Evolutionary conservation across 1,140 invertebrate species (phyloP).

Genomic region (Drosophila melanogaster): DNA sequence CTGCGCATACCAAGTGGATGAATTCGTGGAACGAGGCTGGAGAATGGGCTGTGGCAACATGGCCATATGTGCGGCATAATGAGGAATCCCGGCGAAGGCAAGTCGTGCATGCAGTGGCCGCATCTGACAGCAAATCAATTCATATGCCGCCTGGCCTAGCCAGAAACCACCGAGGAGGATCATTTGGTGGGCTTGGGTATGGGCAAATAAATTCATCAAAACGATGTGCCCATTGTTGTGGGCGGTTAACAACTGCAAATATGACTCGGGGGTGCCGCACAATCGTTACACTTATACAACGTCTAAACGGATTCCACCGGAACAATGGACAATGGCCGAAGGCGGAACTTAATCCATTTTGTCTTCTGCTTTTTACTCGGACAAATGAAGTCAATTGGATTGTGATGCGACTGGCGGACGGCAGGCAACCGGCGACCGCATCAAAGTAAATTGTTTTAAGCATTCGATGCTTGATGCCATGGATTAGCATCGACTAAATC

Average conservation of each 20-base stretch:
- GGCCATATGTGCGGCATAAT: slow-evolving; percentile 80
- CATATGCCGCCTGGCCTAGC: slow-evolving; percentile 62
- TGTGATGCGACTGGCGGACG: slow-evolving; percentile 29
- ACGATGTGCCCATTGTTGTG: slow-evolving; percentile 58
- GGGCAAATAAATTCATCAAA: slow-evolving; percentile 70
- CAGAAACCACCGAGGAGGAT: neutral
- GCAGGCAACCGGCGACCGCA: slow-evolving; percentile 27
- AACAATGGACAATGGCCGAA: slow-evolving; percentile 47
- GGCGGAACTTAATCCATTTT: slow-evolving; percentile 71
- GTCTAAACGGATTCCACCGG: slow-evolving; percentile 28
- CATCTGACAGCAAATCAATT: slow-evolving; percentile 79
- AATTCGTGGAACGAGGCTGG: neutral
- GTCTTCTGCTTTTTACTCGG: slow-evolving; percentile 61
- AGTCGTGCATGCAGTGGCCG: slow-evolving; percentile 71
- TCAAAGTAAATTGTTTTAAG: slow-evolving; percentile 83
- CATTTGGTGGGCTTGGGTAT: neutral
- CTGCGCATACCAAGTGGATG: slow-evolving; percentile 77
- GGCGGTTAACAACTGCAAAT: slow-evolving; percentile 76
- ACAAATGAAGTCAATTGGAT: slow-evolving; percentile 83
- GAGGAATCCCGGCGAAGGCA: slow-evolving; percentile 58
- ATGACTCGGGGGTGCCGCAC: slow-evolving; percentile 68
- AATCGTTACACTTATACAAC: slow-evolving; percentile 45
- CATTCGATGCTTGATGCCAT: slow-evolving; percentile 44
- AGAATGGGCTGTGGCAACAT: slow-evolving; percentile 42
- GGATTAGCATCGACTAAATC: slow-evolving; percentile 64